Base-by-base conservation (phyloP, 2,888 invertebrate species). In the Mythimna vitellina region DNA sequence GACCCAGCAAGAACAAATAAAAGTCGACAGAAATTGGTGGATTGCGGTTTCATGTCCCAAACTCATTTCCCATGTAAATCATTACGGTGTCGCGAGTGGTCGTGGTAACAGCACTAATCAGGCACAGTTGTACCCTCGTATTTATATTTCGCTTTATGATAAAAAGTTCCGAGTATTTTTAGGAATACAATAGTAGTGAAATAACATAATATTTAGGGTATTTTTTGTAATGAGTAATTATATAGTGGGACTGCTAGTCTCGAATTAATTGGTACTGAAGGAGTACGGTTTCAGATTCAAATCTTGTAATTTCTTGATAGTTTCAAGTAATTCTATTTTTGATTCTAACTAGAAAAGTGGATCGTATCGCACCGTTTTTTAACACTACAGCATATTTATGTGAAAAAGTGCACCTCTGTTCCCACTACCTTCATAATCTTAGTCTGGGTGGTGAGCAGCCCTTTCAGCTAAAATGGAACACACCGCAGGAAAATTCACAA, bases 31-130 rank as follows among this genome's bases (percentile, higher is more conserved):
- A 90, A 91, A 92, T 91, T 89, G 81, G 86, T 89, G 86, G 87
- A 89, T 92, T 93, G 89, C 88, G 85, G 86, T 90, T 91, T 89
- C 93, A 89, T 93, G 93, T 88, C 87, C 80, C 84, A 78, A 81
- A 78, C 86, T 91, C 89, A 93, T 93, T 93, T 91, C 88, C 89
- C 82, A 75, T 67, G 88, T 81, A 86, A 89, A 91, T 92, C 90
- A 90, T 89, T 88, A 89, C 84, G 88, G 83, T 87, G 89, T 83
- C 85, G 83, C 86, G 87, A 86, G 86, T 88, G 79, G 86, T 82
- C 70, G 66, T 72, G 65, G 78, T 75, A 84, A 85, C 81, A 80
- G 63, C 66, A 78, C 82, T 89, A 90, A 90, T 91, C 89, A 86
- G 85, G 73, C 80, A 80, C 86, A 85, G 84, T 88, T 85, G 84